phyloP scores from a whole-genome alignment of 2,113 vertebrate species.

The Muntiacus muntjak region DNA sequence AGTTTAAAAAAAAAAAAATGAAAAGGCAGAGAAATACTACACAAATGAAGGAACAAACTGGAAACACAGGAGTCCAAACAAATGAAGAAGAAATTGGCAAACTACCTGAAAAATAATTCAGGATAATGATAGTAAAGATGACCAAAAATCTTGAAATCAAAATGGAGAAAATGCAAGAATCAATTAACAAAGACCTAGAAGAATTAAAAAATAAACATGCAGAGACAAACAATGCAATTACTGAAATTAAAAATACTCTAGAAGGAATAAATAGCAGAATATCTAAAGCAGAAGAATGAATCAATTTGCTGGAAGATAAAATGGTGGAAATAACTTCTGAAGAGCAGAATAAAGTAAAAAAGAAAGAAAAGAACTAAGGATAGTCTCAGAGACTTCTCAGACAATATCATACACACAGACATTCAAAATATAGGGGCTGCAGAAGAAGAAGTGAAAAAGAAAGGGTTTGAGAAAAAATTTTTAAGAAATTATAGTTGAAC shows the following conservation, averaged over 20 bases:
- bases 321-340: background rate
- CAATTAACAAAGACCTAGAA: background rate
- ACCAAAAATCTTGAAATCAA: background rate
- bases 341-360: background rate
- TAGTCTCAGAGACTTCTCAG: background rate
- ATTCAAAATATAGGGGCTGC: background rate
- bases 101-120: background rate
- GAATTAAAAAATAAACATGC: background rate
- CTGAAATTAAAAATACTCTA: background rate
- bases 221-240: background rate
- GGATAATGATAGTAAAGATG: background rate
- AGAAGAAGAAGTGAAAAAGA: background rate
- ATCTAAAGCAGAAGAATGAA: background rate
- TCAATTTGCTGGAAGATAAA: background rate
- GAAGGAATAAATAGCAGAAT: background rate
- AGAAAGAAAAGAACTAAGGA: background rate
- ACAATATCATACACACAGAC: background rate
- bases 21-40: background rate
- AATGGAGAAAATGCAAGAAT: background rate
- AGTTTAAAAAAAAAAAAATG: background rate
- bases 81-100: background rate
- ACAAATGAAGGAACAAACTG: background rate
- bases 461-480: background rate
- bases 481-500: background rate
- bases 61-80: background rate